Evolutionary conservation across 2,888 invertebrate species (phyloP), one percentile per base, ranked within the genome.

Genomic region (Polyploca ridens): DNA sequence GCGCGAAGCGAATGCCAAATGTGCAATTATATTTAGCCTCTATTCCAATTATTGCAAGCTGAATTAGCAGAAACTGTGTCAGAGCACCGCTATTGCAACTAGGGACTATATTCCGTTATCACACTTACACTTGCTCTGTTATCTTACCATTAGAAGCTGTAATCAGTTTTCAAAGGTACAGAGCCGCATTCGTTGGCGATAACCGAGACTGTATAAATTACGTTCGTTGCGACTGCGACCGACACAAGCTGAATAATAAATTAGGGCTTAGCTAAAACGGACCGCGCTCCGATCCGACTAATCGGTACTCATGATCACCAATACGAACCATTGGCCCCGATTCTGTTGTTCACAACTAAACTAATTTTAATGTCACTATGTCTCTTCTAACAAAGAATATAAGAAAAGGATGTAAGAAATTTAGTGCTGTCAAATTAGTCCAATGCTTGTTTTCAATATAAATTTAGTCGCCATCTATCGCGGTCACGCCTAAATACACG

Each of bases 51-150:
- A 87, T 84, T 82, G 80, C 79, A 77, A 79, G 79, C 81, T 83
- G 83, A 83, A 87, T 87, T 82, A 84, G 82, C 80, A 82, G 82
- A 85, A 91, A 89, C 83, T 90, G 81, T 90, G 89, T 88, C 90
- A 90, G 68, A 80, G 63, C 59, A 46, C 58, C 44, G 59, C 58
- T 38, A 58, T 58, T 64, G 62, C 61, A 68, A 62, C 59, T 69
- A 69, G 63, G 68, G 70, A 76, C 68, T 63, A 66, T 67, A 49
- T 62, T 62, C 60, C 68, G 66, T 70, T 27, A 27, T 27, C 27
- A 27, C 27, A 27, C 2, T 27, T 27, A 72, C 73, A 75, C 73
- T 71, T 71, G 73, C 71, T 64, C 62, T 69, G 75, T 78, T 79
- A 82, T 82, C 77, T 74, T 66, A 63, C 63, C 64, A 69, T 74